Percentiles rank a stretch among this genome's conserved stretches.
These are phyloP conservation scores for Gobio gobio DNA, from an alignment of 2,113 vertebrate species.

Conservation along the genomic window DNA sequence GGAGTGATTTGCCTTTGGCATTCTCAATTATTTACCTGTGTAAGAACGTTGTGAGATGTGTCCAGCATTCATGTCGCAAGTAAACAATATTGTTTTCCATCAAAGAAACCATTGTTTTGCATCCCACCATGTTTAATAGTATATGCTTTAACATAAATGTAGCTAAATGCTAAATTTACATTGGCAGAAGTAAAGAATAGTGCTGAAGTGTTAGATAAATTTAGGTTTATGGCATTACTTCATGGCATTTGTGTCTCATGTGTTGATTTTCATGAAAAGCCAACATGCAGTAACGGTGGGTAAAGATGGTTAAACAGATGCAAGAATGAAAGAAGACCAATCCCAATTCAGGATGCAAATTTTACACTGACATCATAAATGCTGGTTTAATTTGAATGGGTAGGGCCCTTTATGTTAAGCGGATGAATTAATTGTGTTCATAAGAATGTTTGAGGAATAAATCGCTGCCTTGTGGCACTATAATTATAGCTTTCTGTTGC, in stretches of 20 bases:
- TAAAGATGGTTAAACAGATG: background rate
- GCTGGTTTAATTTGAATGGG: background rate
- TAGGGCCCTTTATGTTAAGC: background rate
- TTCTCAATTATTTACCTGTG: constrained; percentile 28
- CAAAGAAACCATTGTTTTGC: background rate
- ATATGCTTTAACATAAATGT: background rate
- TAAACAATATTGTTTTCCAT: background rate
- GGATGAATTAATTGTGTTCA: background rate
- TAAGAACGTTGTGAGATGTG: background rate
- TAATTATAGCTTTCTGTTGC: background rate
- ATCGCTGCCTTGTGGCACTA: background rate
- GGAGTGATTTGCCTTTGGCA: background rate
- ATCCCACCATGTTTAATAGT: background rate
- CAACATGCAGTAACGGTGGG: background rate
- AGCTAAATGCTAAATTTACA: background rate
- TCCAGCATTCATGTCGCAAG: background rate
- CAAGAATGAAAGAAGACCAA: background rate
- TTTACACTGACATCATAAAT: background rate
- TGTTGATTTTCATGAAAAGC: background rate
- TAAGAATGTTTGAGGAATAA: background rate
- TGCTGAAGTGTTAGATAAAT: background rate
- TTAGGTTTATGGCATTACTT: background rate
- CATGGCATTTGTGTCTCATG: background rate
- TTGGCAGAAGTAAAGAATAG: background rate
- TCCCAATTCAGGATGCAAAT: background rate